Percentiles rank a stretch among this genome's conserved stretches.
phyloP scores from a whole-genome alignment of 2,113 vertebrate genomes.

The Dermatemys mawii region DNA sequence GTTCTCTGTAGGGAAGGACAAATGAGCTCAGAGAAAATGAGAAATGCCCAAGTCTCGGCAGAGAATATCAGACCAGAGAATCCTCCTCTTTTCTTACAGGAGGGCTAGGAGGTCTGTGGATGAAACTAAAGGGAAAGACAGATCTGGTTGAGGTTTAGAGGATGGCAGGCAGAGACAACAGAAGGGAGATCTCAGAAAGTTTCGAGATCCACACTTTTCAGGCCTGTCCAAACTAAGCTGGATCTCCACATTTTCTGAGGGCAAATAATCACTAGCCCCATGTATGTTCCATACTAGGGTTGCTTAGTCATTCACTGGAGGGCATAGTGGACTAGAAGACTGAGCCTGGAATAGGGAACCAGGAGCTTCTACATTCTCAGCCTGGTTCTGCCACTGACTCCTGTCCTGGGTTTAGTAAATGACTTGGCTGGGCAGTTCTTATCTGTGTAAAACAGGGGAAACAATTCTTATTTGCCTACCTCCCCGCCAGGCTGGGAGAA shows the following conservation, averaged over 20 bases:
- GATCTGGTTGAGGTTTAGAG: background rate
- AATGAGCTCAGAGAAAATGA: background rate
- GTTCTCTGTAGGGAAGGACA: background rate
- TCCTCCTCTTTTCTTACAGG: background rate
- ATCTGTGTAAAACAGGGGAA: background rate
- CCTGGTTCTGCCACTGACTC: background rate
- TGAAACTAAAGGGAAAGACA: background rate
- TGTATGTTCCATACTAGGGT: background rate
- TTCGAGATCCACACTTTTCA: background rate
- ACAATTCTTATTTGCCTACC: background rate
- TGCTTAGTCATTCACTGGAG: background rate
- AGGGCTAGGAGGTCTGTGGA: fast-evolving
- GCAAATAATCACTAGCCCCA: background rate
- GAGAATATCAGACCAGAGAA: background rate
- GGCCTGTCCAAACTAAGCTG: background rate
- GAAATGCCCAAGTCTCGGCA: background rate
- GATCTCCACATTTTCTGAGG: background rate
- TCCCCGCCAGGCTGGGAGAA: background rate
- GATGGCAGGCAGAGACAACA: background rate
- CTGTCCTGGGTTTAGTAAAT: background rate
- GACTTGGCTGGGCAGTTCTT: fast-evolving
- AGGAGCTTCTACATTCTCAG: background rate
- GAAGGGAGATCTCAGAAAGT: background rate
- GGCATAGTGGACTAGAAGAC: background rate
- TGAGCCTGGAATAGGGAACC: background rate